Conservation (phyloP, 2,888 invertebrate species). For the Escarpia spicata region DNA sequence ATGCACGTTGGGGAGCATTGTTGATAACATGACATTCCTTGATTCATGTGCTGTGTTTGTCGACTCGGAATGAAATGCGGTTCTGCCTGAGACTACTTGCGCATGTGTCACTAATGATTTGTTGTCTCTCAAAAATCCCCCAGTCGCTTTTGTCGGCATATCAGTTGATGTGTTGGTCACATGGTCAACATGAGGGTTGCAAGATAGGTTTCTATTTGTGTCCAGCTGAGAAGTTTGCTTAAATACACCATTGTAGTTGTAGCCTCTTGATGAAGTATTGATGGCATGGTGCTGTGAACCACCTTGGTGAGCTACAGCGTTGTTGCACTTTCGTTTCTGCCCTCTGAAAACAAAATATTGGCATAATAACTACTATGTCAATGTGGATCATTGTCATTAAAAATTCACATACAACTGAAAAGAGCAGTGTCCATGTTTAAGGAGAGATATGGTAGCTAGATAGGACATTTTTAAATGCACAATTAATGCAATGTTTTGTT, state of each 20-base stretch:
- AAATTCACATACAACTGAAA: too few species aligned
- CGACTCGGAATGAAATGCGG: not conserved
- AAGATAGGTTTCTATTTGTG: not conserved
- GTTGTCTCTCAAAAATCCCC: not conserved
- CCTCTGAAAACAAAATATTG: not conserved
- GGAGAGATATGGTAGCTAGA: too few species aligned
- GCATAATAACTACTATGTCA: too few species aligned
- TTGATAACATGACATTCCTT: not conserved
- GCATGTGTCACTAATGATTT: too few species aligned
- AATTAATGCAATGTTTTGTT: too few species aligned
- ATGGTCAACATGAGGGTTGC: not conserved
- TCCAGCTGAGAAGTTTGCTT: not conserved
- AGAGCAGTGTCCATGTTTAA: too few species aligned
- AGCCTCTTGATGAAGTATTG: not conserved
- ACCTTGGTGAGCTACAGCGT: not conserved
- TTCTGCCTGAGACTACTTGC: not conserved
- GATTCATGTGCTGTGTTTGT: not conserved
- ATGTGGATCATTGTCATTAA: too few species aligned
- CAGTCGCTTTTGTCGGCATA: not conserved
- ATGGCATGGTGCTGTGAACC: not conserved
- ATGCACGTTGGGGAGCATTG: not conserved
- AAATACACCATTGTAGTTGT: not conserved
- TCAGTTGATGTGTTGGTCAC: not conserved
- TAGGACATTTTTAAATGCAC: too few species aligned
- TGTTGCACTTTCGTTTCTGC: not conserved